Evolutionary conservation across 2,113 vertebrate species (phyloP), one percentile per base, ranked within the genome.

Genomic region (Fulica atra): DNA sequence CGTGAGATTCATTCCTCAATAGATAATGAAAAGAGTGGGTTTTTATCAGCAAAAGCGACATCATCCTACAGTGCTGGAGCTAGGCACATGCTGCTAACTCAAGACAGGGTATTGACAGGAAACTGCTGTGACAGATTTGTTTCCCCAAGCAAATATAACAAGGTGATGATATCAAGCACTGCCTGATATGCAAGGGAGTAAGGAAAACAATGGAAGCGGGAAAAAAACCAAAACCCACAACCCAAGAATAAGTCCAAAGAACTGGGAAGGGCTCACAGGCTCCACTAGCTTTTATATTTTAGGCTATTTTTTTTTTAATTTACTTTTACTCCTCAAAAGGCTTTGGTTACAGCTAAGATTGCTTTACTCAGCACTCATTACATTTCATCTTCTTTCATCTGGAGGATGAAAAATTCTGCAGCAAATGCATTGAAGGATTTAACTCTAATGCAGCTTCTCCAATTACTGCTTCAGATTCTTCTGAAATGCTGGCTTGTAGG

Each of bases 61-160:
- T 44, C 24, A 38, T 59, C 66, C 84, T 70, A 88, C 86, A 72
- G 88, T 13, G 64, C 68, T 53, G 33, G 86, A 89, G 83, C 38
- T 50, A 33, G 56, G 89, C 82, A 95, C 85, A 78, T 13, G 72
- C 96, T 94, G 93, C 83, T 94, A 69, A 36, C 76, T 81, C 36
- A 59, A 95, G 95, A 94, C 46, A 81, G 50, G 80, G 29, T 92
- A 96, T 84, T 65, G 81, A 92, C 46, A 65, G 88, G 77, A 83
- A 94, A 82, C 93, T 60, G 74, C 83, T 93, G 20, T 10, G 91
- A 93, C 54, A 93, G 88, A 93, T 94, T 96, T 89, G 76, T 95
- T 96, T 97, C 93, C 86, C 82, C 68, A 76, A 94, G 96, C 88
- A 96, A 89, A 93, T 90, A 89, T 23, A 97, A 96, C 91, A 97